These are phyloP conservation scores for Triplophysa tibetana DNA, from an alignment of 2,113 vertebrate species.

Conservation along the genomic window DNA sequence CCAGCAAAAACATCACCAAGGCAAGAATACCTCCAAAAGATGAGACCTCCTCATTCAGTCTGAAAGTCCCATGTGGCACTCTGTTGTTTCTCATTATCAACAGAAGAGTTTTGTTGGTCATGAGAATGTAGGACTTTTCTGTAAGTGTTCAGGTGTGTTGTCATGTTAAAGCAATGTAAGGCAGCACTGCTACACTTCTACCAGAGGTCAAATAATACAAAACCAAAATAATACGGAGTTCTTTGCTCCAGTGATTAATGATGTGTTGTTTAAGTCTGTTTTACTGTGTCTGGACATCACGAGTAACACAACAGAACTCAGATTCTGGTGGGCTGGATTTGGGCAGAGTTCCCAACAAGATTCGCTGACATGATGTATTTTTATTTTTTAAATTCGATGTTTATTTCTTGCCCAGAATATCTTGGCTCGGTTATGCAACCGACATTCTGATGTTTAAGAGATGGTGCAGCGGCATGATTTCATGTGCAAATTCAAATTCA, in stretches of 20 bases:
- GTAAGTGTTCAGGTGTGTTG: no score
- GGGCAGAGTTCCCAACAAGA: no score
- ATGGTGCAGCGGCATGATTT: neutral
- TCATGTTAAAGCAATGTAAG: no score
- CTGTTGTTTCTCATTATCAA: no score
- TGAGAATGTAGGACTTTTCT: no score
- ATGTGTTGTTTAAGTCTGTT: no score
- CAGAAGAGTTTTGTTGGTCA: no score
- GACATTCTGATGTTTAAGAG: neutral
- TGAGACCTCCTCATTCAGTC: neutral
- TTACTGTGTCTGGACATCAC: neutral
- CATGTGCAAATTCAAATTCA: neutral
- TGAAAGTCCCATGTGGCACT: neutral
- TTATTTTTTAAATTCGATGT: neutral
- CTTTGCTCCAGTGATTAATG: no score
- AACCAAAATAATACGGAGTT: no score
- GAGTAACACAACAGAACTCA: neutral
- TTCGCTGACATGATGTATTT: neutral
- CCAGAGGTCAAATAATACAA: no score
- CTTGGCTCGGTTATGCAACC: neutral
- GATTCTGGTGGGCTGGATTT: neutral
- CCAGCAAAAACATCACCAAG: conserved; percentile 9
- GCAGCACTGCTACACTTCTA: no score
- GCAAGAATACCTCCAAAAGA: neutral
- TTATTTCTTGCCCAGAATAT: neutral